Conservation (phyloP, 1,140 invertebrate species). For the Prorops nasuta region DNA sequence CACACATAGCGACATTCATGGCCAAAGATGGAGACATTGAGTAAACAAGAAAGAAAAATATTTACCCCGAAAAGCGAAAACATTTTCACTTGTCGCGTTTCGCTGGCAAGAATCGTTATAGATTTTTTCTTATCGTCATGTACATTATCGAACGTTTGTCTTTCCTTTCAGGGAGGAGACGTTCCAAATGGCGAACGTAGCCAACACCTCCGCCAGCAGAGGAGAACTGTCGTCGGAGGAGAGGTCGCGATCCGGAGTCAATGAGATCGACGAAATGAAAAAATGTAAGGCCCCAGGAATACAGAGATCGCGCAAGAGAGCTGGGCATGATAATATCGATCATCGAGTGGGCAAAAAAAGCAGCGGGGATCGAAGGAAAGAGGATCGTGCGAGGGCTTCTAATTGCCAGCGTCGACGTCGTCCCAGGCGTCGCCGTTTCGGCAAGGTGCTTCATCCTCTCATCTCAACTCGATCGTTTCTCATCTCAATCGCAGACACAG, state of each 20-base stretch:
- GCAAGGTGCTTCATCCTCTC: slow-evolving; percentile 28
- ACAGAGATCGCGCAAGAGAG: slow-evolving; percentile 13
- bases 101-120: too few relatives aligned
- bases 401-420: slow-evolving; percentile 24
- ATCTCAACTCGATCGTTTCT: too few relatives aligned
- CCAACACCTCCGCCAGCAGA: slow-evolving; percentile 10
- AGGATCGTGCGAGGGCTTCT: slow-evolving; percentile 15
- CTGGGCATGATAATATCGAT: slow-evolving; percentile 7
- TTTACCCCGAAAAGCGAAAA: too few relatives aligned
- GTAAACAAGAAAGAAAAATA: too few relatives aligned
- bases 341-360: slow-evolving; percentile 12
- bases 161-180: slow-evolving; percentile 7
- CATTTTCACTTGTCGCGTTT: too few relatives aligned
- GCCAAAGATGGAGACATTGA: too few relatives aligned
- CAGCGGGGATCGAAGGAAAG: slow-evolving; percentile 9
- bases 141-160: too few relatives aligned
- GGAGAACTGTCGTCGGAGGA: slow-evolving; percentile 14
- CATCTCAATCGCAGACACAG: too few relatives aligned
- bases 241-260: slow-evolving; percentile 9
- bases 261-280: slow-evolving; percentile 5
- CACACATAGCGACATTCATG: too few relatives aligned
- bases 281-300: slow-evolving; percentile 20
- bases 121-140: too few relatives aligned
- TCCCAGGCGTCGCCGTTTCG: slow-evolving; percentile 20
- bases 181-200: slow-evolving; percentile 13